Percentiles rank a stretch among this genome's conserved stretches.
phyloP scores from a whole-genome alignment of 2,797 vertebrate genomes.

The Perodicticus potto region DNA sequence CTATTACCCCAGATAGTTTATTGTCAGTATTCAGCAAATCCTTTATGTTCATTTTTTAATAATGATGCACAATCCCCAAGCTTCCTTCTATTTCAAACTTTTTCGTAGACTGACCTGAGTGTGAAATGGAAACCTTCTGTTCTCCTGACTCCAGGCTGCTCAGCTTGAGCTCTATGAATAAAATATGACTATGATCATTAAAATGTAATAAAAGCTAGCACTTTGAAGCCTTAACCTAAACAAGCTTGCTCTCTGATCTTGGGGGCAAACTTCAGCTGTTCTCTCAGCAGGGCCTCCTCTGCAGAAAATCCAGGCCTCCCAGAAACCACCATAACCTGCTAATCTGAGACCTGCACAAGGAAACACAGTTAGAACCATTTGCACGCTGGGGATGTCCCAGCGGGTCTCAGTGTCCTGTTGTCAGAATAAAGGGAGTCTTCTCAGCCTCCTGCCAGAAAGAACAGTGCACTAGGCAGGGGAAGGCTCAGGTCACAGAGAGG shows the following conservation, averaged over 20 bases:
- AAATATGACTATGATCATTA: conserved; percentile 80
- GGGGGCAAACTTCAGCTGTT: conserved; percentile 50
- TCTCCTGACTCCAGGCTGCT: conserved; percentile 63
- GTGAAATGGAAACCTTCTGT: conserved; percentile 63
- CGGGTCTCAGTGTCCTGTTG: not conserved
- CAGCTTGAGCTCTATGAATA: conserved; percentile 81
- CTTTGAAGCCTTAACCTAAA: conserved; percentile 78
- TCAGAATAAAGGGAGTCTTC: not conserved
- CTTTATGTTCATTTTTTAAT: conserved; percentile 54
- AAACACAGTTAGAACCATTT: conserved; percentile 4
- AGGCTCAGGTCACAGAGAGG: not conserved
- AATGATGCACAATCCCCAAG: conserved; percentile 2
- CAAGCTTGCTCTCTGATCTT: conserved; percentile 71
- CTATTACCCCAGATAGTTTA: not conserved
- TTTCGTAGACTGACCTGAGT: conserved; percentile 34
- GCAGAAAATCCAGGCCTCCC: not conserved
- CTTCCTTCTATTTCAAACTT: conserved; percentile 50
- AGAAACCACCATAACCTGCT: not conserved
- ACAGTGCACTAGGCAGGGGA: not conserved
- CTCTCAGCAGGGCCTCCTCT: conserved; percentile 38
- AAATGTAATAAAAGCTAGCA: conserved; percentile 77
- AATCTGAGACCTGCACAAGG: not conserved
- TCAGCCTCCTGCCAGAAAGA: not conserved
- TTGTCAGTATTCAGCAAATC: conserved; percentile 18
- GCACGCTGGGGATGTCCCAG: not conserved